Conservation (phyloP, 2,113 vertebrate genomes). For the Passer domesticus region DNA sequence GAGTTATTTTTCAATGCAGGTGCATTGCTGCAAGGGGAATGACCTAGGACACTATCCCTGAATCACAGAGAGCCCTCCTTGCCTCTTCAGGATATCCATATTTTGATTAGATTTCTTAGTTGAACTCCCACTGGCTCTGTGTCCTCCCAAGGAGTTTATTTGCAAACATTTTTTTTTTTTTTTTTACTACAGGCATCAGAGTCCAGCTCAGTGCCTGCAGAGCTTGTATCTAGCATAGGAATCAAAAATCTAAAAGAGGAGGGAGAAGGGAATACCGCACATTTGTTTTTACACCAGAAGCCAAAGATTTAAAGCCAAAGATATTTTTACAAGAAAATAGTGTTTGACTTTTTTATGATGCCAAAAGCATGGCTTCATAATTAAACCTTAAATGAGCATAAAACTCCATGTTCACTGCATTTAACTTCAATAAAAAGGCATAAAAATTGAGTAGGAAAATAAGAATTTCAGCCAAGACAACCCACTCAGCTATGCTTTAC, state of each 20-base stretch:
- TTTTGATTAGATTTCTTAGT: neutral
- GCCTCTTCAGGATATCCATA: neutral
- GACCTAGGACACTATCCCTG: neutral
- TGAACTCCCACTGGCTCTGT: neutral
- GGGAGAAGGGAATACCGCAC: neutral
- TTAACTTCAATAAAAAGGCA: constrained; percentile 23
- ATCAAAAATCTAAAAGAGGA: neutral
- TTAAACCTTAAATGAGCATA: constrained; percentile 29
- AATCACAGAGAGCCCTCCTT: neutral
- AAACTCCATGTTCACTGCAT: neutral
- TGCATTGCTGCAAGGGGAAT: neutral
- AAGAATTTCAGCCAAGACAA: constrained; percentile 16
- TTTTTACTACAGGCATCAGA: neutral
- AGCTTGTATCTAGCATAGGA: neutral
- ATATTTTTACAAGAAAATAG: neutral
- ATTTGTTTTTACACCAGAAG: neutral
- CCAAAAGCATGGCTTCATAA: neutral
- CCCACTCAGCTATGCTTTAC: neutral
- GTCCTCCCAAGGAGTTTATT: neutral
- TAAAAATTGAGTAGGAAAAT: constrained; percentile 33
- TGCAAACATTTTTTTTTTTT: neutral
- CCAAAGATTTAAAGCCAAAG: neutral
- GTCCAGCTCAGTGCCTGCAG: neutral
- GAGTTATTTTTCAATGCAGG: neutral
- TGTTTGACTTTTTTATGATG: neutral